These are phyloP conservation scores for Lepus americanus DNA, from an alignment of 2,113 vertebrate species.

Conservation along the genomic window DNA sequence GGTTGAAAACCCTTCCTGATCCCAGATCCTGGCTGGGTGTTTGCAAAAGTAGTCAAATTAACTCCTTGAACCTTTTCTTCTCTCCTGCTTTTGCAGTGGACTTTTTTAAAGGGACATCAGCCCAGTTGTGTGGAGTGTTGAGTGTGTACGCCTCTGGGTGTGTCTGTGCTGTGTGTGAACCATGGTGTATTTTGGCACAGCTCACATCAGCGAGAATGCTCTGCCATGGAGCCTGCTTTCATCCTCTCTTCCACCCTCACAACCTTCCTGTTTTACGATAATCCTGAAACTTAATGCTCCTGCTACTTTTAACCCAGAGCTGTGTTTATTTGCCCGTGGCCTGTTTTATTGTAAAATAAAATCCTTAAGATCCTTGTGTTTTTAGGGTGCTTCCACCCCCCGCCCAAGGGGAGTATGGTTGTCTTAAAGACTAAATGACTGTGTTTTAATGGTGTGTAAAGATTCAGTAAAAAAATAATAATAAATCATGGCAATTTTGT, in stretches of 20 bases:
- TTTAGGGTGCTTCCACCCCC: constrained; percentile 61
- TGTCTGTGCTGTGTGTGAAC: constrained; percentile 17
- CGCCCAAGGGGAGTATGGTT: constrained; percentile 59
- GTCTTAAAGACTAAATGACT: constrained; percentile 78
- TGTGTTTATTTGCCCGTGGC: constrained; percentile 83
- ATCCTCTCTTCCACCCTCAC: constrained; percentile 77
- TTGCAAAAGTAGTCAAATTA: constrained; percentile 46
- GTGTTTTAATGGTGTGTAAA: constrained; percentile 74
- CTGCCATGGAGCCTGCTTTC: constrained; percentile 58
- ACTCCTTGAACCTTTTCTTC: constrained; percentile 36
- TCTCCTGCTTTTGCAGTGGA: constrained; percentile 41
- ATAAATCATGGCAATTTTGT: constrained; percentile 70
- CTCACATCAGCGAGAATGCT: constrained; percentile 73
- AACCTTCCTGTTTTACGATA: constrained; percentile 77
- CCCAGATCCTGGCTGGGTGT: not conserved
- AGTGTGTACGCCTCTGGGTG: not conserved
- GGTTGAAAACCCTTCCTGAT: constrained; percentile 43
- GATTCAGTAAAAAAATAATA: constrained; percentile 30
- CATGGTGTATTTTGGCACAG: constrained; percentile 75
- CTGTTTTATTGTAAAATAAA: constrained; percentile 84
- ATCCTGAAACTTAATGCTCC: constrained; percentile 78
- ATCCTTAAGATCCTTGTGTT: constrained; percentile 74
- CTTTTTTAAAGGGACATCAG: constrained; percentile 24
- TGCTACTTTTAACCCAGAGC: constrained; percentile 76
- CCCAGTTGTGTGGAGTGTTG: not conserved